Percentiles rank a stretch among this genome's conserved stretches.
These are phyloP conservation scores for Numida meleagris DNA, from an alignment of 2,113 vertebrate genomes.

Conservation along the genomic window DNA sequence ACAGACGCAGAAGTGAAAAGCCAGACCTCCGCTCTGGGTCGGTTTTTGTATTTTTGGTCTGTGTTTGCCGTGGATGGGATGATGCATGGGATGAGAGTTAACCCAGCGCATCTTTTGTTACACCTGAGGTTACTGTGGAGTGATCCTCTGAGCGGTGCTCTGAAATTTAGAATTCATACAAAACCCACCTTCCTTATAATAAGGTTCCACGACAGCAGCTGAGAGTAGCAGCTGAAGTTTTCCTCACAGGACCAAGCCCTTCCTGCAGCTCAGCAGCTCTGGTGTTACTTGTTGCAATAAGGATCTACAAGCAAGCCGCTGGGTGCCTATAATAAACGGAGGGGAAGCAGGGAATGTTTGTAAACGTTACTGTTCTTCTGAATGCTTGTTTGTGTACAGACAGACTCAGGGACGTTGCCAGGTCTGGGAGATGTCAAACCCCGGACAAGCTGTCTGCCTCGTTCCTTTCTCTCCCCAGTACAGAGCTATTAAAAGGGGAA, in stretches of 20 bases:
- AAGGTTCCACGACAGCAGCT: neutral
- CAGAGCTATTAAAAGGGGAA: neutral
- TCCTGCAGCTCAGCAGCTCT: neutral
- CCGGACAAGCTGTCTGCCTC: neutral
- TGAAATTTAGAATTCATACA: neutral
- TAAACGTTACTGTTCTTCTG: conserved; percentile 2
- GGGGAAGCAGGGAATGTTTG: neutral
- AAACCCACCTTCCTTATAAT: neutral
- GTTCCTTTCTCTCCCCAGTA: neutral
- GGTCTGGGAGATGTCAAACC: neutral
- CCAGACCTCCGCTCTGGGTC: neutral
- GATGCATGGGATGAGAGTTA: neutral
- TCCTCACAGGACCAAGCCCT: neutral
- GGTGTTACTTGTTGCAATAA: neutral
- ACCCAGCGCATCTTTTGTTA: neutral
- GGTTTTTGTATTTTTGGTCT: accelerated
- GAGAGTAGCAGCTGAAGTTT: neutral
- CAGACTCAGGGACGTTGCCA: neutral
- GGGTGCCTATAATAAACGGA: neutral
- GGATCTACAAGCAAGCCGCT: neutral
- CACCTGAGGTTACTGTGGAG: neutral
- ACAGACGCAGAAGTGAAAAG: neutral
- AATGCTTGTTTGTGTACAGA: neutral
- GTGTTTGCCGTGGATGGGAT: neutral
- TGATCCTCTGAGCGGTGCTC: neutral